These are phyloP conservation scores for Pseudochaenichthys georgianus DNA, from an alignment of 2,797 vertebrate genomes.

Conservation along the genomic window DNA sequence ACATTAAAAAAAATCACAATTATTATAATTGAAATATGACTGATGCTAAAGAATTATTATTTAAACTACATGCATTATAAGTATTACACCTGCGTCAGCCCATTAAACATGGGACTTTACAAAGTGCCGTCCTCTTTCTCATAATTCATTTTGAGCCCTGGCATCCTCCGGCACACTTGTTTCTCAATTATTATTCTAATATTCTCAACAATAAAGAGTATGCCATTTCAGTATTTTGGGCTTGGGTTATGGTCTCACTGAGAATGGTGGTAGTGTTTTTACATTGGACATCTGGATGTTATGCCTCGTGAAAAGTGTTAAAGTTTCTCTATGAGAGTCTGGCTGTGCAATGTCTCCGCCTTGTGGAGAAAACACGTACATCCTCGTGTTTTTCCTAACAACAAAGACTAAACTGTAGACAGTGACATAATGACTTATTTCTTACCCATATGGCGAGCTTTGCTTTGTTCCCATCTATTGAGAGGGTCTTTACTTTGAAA, in stretches of 20 bases:
- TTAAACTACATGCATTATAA: neutral
- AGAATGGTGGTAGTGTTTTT: neutral
- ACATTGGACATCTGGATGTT: neutral
- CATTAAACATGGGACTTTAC: slow-evolving; percentile 1
- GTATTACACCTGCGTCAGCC: neutral
- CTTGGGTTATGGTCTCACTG: neutral
- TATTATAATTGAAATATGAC: neutral
- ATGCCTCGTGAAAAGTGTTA: neutral
- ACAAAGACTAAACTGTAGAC: slow-evolving; percentile 2
- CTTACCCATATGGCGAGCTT: slow-evolving; percentile 99
- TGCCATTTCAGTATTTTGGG: neutral
- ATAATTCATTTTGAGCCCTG: neutral
- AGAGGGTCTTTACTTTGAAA: slow-evolving; percentile 98
- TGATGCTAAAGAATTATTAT: neutral
- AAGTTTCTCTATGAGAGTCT: neutral
- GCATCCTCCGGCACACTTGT: neutral
- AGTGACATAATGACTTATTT: neutral
- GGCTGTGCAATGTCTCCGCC: slow-evolving; percentile 57
- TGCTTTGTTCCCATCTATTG: slow-evolving; percentile 97
- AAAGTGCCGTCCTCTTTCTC: neutral
- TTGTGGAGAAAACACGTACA: slow-evolving; percentile 36
- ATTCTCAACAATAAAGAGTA: neutral
- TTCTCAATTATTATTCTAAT: neutral
- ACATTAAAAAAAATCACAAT: neutral
- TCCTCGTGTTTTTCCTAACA: slow-evolving; percentile 57